These are phyloP conservation scores for Microcebus jonahi DNA, from an alignment of 2,113 vertebrate species.

Conservation along the genomic window DNA sequence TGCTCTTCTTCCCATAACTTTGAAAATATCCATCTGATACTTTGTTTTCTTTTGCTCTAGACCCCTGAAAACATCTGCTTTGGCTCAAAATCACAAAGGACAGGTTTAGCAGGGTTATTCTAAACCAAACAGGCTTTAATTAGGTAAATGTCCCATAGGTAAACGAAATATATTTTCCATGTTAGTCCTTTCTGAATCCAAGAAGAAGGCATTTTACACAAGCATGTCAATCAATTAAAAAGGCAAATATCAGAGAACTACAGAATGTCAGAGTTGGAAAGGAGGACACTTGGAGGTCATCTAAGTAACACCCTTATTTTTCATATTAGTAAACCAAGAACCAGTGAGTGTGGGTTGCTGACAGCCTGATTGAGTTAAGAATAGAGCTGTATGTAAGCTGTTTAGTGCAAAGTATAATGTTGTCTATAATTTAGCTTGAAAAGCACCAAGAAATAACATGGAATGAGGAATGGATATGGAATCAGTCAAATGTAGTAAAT, in stretches of 20 bases:
- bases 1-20: not conserved
- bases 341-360: not conserved
- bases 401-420: not conserved
- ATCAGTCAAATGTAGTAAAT: not conserved
- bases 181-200: conserved; percentile 40
- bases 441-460: not conserved
- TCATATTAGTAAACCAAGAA: not conserved
- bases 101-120: not conserved
- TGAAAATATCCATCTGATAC: conserved; percentile 10
- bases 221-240: conserved; percentile 57
- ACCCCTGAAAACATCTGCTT: conserved; percentile 22
- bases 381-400: not conserved
- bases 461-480: not conserved
- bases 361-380: not conserved
- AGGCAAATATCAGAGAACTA: conserved; percentile 54
- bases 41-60: conserved; percentile 16
- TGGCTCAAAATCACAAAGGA: conserved; percentile 23
- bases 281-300: not conserved
- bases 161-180: conserved; percentile 59
- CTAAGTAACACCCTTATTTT: not conserved
- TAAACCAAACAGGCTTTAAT: conserved; percentile 14
- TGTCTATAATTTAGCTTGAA: conserved; percentile 1
- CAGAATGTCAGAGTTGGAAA: conserved; percentile 15
- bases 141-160: conserved; percentile 50
- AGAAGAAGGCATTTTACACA: conserved; percentile 47